Evolutionary conservation across 2,888 invertebrate genomes (phyloP).

Genomic region (Nomada fucata): DNA sequence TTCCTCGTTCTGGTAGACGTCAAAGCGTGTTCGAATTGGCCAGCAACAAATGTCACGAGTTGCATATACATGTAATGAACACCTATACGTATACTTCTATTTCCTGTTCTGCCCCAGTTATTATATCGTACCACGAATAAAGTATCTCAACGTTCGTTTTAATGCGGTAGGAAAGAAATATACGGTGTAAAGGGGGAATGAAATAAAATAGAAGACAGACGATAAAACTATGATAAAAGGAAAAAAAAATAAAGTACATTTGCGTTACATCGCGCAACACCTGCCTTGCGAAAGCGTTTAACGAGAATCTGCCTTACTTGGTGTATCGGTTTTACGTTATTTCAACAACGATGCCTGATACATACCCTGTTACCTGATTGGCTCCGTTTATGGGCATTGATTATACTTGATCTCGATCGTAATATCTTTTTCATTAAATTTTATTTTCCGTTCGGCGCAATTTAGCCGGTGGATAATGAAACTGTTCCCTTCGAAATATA

Average conservation of each 20-base stretch:
- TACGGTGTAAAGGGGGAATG: no score
- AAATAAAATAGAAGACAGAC: background rate
- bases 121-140: no score
- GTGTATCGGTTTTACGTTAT: constrained; percentile 19
- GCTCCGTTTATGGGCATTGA: constrained; percentile 12
- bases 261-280: background rate
- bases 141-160: no score
- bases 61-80: constrained; percentile 25
- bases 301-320: constrained; percentile 17
- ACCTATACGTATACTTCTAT: constrained; percentile 47
- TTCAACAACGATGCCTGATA: constrained; percentile 14
- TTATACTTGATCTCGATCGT: constrained; percentile 20
- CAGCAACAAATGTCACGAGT: constrained; percentile 49
- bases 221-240: background rate
- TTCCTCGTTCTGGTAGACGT: constrained; percentile 50
- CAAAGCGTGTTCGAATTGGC: constrained; percentile 44
- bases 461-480: background rate
- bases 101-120: background rate
- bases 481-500: background rate
- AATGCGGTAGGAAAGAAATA: no score
- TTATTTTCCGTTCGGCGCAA: background rate
- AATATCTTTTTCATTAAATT: constrained; percentile 23
- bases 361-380: background rate
- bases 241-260: background rate
- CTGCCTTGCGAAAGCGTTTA: constrained; percentile 2